These are phyloP conservation scores for Phylloscopus trochiloides DNA, from an alignment of 2,113 vertebrate species.

Conservation along the genomic window DNA sequence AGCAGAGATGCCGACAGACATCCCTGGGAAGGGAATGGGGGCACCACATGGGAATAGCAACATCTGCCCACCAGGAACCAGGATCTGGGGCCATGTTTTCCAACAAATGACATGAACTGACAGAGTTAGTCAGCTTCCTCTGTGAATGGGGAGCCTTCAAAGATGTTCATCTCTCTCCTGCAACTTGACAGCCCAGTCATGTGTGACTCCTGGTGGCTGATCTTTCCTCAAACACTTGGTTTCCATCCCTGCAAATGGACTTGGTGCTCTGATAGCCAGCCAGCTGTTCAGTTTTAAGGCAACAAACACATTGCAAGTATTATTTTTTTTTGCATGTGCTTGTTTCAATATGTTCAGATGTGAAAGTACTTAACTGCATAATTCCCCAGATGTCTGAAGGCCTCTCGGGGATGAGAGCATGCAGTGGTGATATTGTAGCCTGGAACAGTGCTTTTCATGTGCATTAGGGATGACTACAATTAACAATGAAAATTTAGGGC, in stretches of 20 bases:
- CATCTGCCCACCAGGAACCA: not conserved
- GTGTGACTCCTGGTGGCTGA: not conserved
- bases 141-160: not conserved
- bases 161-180: not conserved
- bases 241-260: not conserved
- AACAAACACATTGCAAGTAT: not conserved
- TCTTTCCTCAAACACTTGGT: not conserved
- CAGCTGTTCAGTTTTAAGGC: not conserved
- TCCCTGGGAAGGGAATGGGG: not conserved
- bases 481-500: conserved; percentile 21
- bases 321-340: not conserved
- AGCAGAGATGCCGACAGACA: not conserved
- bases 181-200: not conserved
- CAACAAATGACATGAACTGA: not conserved
- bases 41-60: rapidly evolving
- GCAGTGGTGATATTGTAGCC: not conserved
- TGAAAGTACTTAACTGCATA: not conserved
- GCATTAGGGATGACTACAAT: not conserved
- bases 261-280: not conserved
- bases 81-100: not conserved
- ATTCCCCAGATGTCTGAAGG: conserved; percentile 7
- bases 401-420: not conserved
- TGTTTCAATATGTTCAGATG: not conserved
- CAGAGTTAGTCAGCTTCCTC: not conserved
- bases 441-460: not conserved